phyloP scores from a whole-genome alignment of 2,797 vertebrate genomes.

The Hafferia zeledoni region DNA sequence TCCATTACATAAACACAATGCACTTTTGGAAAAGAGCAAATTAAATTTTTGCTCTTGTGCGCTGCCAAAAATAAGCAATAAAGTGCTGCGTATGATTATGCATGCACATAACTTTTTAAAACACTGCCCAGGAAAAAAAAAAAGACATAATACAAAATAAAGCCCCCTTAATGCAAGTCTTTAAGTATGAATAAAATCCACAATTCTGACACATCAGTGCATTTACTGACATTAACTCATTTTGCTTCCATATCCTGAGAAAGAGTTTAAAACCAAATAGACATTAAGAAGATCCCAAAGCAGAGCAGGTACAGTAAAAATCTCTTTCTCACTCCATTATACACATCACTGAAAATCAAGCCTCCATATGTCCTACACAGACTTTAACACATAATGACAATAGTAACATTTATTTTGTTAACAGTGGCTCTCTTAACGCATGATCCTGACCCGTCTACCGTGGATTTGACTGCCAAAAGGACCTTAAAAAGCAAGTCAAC shows the following conservation, averaged over 20 bases:
- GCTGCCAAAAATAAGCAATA: conserved; percentile 67
- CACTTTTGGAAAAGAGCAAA: conserved; percentile 75
- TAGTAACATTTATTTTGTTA: conserved; percentile 38
- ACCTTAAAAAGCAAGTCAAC: background rate
- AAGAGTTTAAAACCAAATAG: conserved; percentile 42
- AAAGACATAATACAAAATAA: conserved; percentile 39
- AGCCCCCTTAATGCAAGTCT: conserved; percentile 13
- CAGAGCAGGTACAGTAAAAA: conserved; percentile 53
- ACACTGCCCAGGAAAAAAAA: background rate
- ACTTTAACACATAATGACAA: conserved; percentile 11
- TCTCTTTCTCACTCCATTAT: conserved; percentile 34
- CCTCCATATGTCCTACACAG: background rate
- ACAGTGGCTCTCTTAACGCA: background rate
- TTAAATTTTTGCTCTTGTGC: conserved; percentile 73
- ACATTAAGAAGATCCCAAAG: conserved; percentile 38
- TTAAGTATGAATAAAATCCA: conserved; percentile 69
- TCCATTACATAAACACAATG: conserved; percentile 77
- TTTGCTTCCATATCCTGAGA: conserved; percentile 50
- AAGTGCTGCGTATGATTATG: conserved; percentile 57
- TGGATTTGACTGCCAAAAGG: background rate
- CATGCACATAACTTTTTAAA: conserved; percentile 60
- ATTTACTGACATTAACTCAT: conserved; percentile 47
- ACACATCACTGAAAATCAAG: conserved; percentile 25
- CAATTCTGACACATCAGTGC: conserved; percentile 39
- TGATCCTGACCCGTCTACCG: background rate